Evolutionary conservation across 2,797 vertebrate genomes (phyloP).

Genomic region (Sphenopsis melanotis): DNA sequence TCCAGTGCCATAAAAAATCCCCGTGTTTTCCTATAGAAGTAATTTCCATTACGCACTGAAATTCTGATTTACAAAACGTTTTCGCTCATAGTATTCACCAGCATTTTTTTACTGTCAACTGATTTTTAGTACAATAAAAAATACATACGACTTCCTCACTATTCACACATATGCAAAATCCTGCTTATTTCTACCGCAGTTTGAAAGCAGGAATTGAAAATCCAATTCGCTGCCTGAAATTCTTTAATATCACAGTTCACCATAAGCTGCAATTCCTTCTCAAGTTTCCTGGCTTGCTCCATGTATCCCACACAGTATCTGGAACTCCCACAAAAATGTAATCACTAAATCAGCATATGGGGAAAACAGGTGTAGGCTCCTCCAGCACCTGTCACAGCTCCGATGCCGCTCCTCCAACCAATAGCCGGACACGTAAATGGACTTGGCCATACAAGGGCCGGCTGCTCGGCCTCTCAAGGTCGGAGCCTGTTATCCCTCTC

Average conservation of each 20-base stretch:
- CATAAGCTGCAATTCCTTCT: slow-evolving; percentile 58
- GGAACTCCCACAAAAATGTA: slow-evolving; percentile 38
- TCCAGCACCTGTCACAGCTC: slow-evolving; percentile 31
- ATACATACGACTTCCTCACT: background rate
- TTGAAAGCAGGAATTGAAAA: background rate
- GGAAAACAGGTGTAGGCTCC: slow-evolving; percentile 58
- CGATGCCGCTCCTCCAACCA: background rate
- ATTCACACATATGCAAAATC: background rate
- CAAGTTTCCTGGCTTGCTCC: slow-evolving; percentile 57
- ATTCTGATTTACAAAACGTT: background rate
- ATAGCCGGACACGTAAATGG: slow-evolving; percentile 44
- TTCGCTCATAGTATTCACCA: background rate
- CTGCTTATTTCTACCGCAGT: background rate
- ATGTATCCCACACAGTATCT: slow-evolving; percentile 12
- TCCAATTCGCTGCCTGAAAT: background rate
- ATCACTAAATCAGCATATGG: slow-evolving; percentile 49
- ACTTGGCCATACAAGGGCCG: slow-evolving; percentile 70
- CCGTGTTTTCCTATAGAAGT: background rate
- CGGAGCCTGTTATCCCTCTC: slow-evolving; percentile 53
- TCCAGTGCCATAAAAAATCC: background rate
- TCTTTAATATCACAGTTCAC: slow-evolving; percentile 57
- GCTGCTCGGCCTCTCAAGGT: slow-evolving; percentile 55
- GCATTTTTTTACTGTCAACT: background rate
- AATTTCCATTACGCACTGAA: background rate
- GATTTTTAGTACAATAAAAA: background rate